Percentiles rank a stretch among this genome's conserved stretches.
These are phyloP conservation scores for Eleginops maclovinus DNA, from an alignment of 2,113 vertebrate species.

Conservation along the genomic window DNA sequence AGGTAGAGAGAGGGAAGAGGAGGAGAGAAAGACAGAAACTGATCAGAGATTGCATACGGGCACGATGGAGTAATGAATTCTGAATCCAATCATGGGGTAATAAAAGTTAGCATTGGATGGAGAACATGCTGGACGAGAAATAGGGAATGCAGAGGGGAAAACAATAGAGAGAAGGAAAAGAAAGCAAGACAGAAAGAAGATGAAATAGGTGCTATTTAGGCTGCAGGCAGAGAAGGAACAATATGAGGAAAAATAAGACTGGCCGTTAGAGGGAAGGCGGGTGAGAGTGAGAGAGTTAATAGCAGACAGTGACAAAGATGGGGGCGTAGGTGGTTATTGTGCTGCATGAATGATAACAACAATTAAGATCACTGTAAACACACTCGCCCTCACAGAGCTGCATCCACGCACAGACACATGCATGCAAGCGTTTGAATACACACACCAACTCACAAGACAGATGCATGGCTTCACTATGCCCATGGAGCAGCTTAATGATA, in stretches of 20 bases:
- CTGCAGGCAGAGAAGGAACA: slow-evolving; percentile 75
- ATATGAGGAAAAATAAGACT: slow-evolving; percentile 66
- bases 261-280: slow-evolving; percentile 59
- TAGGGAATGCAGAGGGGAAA: slow-evolving; percentile 15
- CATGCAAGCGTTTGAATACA: slow-evolving; percentile 20
- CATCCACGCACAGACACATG: slow-evolving; percentile 48
- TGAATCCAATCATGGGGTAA: slow-evolving; percentile 68
- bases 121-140: slow-evolving; percentile 55
- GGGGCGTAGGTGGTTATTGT: slow-evolving; percentile 75
- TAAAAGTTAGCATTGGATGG: slow-evolving; percentile 67
- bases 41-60: slow-evolving; percentile 52
- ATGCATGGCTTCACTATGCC: slow-evolving; percentile 52
- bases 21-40: slow-evolving; percentile 17
- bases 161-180: slow-evolving; percentile 35
- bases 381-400: slow-evolving; percentile 58
- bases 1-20: neutral
- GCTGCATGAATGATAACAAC: slow-evolving; percentile 81
- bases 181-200: slow-evolving; percentile 65
- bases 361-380: slow-evolving; percentile 81
- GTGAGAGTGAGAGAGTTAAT: slow-evolving; percentile 54
- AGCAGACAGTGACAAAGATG: slow-evolving; percentile 74
- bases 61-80: slow-evolving; percentile 59
- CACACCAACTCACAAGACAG: slow-evolving; percentile 37
- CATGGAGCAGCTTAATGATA: slow-evolving; percentile 63
- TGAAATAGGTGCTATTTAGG: slow-evolving; percentile 73